Conservation (phyloP, 2,113 vertebrate species). For the Recurvirostra avosetta region DNA sequence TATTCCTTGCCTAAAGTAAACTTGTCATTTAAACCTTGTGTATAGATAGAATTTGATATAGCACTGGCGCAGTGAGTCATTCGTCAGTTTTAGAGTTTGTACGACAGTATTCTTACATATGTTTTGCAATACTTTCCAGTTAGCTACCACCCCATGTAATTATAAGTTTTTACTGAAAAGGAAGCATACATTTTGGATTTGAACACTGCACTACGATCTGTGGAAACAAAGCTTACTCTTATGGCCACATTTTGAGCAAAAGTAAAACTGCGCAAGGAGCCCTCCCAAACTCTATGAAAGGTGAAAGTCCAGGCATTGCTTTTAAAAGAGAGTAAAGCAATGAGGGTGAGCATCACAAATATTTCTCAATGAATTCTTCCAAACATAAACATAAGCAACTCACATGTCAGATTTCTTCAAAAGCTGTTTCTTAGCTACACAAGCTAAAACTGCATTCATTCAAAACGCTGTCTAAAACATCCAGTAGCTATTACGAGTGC, state of each 20-base stretch:
- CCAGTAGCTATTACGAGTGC: background rate
- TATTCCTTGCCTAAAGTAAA: constrained; percentile 64
- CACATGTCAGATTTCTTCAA: background rate
- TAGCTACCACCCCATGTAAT: constrained; percentile 47
- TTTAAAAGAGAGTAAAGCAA: background rate
- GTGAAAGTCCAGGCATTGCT: background rate
- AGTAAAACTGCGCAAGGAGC: background rate
- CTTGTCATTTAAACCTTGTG: constrained; percentile 61
- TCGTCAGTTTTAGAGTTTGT: constrained; percentile 60
- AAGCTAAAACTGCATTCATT: background rate
- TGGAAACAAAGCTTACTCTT: background rate
- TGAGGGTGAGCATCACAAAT: background rate
- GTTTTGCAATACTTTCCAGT: constrained; percentile 65
- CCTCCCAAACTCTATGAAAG: background rate
- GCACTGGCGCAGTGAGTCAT: constrained; percentile 42
- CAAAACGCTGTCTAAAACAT: background rate
- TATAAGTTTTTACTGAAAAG: constrained; percentile 47
- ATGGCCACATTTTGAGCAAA: background rate
- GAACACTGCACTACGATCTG: background rate
- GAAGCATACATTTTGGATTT: constrained; percentile 24
- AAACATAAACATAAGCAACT: constrained; percentile 9
- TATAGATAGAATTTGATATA: constrained; percentile 65
- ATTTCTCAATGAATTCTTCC: background rate
- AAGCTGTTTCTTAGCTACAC: background rate
- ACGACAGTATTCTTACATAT: constrained; percentile 62